Evolutionary conservation across 2,113 vertebrate species (phyloP).

Genomic region (Myotis davidii): DNA sequence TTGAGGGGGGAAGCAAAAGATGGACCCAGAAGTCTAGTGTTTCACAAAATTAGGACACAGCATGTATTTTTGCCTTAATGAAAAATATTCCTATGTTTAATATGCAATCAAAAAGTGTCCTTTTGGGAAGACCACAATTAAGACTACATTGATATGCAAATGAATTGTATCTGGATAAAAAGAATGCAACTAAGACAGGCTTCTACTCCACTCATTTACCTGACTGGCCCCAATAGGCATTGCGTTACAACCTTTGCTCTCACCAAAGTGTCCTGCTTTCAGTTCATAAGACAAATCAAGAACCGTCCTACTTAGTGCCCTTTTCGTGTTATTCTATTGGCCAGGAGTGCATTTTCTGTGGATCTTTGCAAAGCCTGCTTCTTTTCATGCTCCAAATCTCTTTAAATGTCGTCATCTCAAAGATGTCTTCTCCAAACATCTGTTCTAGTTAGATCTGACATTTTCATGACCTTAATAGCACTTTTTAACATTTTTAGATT

Average conservation of each 20-base stretch:
- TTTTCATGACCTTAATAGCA: background rate
- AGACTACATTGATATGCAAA: slow-evolving; percentile 67
- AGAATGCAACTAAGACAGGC: background rate
- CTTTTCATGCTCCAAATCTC: slow-evolving; percentile 44
- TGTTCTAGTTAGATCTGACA: slow-evolving; percentile 31
- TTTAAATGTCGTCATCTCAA: slow-evolving; percentile 56
- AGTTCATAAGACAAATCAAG: background rate
- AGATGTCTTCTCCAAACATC: slow-evolving; percentile 31
- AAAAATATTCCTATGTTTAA: slow-evolving; percentile 66
- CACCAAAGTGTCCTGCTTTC: background rate
- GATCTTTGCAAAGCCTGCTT: background rate
- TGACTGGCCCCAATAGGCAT: background rate
- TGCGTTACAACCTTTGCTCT: background rate
- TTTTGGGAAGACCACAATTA: slow-evolving; percentile 69
- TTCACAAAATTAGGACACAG: slow-evolving; percentile 56
- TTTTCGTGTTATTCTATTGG: background rate
- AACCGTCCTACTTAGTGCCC: background rate
- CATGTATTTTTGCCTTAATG: slow-evolving; percentile 52
- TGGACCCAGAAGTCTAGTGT: background rate
- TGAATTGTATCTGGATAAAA: background rate
- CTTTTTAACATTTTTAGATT: background rate
- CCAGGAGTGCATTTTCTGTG: background rate
- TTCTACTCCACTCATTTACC: slow-evolving; percentile 33
- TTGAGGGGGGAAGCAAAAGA: slow-evolving; percentile 42
- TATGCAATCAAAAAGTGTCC: slow-evolving; percentile 44